Percentiles rank a stretch among this genome's conserved stretches.
phyloP scores from a whole-genome alignment of 2,113 vertebrate species.

The Pheucticus melanocephalus region DNA sequence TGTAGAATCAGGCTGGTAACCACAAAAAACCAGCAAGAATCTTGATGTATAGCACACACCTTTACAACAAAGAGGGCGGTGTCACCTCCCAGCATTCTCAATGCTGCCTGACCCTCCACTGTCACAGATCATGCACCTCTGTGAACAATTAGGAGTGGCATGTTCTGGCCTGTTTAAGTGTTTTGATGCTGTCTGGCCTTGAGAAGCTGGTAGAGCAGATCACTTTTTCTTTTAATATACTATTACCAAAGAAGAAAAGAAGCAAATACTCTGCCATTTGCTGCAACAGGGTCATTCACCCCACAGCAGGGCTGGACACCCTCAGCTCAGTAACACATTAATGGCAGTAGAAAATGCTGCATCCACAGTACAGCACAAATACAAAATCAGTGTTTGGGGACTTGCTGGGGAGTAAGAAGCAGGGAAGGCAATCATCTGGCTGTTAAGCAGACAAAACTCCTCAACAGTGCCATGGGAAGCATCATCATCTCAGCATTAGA shows the following conservation, averaged over 20 bases:
- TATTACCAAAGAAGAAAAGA: background rate
- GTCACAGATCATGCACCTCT: background rate
- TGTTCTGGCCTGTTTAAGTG: background rate
- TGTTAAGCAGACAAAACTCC: background rate
- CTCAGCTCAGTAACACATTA: background rate
- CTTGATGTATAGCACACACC: background rate
- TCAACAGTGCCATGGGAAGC: background rate
- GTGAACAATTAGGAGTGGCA: background rate
- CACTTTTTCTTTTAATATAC: fast-evolving
- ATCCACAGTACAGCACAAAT: background rate
- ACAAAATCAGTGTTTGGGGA: background rate
- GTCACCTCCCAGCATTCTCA: background rate
- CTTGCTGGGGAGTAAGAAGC: background rate
- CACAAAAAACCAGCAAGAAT: background rate
- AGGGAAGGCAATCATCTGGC: background rate
- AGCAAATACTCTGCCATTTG: background rate
- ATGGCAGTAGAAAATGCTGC: background rate
- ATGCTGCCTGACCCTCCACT: background rate
- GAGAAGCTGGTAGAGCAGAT: background rate
- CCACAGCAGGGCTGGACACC: background rate
- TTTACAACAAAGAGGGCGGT: background rate
- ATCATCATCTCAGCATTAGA: background rate
- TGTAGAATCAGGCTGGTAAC: background rate
- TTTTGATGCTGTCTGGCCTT: background rate
- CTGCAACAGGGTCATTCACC: background rate